phyloP scores from a whole-genome alignment of 2,113 vertebrate genomes.

The Suricata suricatta region DNA sequence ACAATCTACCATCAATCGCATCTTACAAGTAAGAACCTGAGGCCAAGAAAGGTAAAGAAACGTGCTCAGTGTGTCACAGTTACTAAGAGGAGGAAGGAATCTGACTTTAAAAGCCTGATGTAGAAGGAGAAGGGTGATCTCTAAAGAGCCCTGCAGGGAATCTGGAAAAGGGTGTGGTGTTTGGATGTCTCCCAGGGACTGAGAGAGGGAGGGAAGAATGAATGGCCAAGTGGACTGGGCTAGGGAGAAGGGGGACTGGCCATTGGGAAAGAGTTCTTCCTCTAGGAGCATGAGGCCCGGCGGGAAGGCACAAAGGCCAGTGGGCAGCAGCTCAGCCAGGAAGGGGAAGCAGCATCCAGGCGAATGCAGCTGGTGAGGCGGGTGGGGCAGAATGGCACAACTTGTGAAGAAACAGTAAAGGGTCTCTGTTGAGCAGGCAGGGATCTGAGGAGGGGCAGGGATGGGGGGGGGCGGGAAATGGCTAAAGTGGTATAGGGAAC shows the following conservation, averaged over 20 bases:
- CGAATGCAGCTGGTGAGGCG: not conserved
- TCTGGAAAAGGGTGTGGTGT: slow-evolving; percentile 57
- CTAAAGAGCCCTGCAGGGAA: not conserved
- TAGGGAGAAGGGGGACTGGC: not conserved
- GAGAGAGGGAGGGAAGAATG: not conserved
- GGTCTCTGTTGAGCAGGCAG: not conserved
- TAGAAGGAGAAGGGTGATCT: not conserved
- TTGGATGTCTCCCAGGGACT: not conserved
- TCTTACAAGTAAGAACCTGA: not conserved
- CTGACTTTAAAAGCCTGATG: not conserved
- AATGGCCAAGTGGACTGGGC: not conserved
- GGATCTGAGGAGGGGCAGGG: not conserved
- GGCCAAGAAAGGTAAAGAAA: not conserved
- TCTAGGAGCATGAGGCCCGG: not conserved
- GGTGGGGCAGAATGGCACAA: not conserved
- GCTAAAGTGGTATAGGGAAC: not conserved
- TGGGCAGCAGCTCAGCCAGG: rapidly evolving
- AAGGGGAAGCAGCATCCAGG: not conserved
- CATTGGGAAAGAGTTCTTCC: not conserved
- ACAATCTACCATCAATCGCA: not conserved
- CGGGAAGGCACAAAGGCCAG: not conserved
- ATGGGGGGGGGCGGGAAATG: not conserved
- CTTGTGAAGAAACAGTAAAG: not conserved
- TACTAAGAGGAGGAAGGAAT: not conserved
- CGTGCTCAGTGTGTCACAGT: not conserved